These are phyloP conservation scores for Leucopternis melanops DNA, from an alignment of 2,113 vertebrate genomes.

Conservation along the genomic window DNA sequence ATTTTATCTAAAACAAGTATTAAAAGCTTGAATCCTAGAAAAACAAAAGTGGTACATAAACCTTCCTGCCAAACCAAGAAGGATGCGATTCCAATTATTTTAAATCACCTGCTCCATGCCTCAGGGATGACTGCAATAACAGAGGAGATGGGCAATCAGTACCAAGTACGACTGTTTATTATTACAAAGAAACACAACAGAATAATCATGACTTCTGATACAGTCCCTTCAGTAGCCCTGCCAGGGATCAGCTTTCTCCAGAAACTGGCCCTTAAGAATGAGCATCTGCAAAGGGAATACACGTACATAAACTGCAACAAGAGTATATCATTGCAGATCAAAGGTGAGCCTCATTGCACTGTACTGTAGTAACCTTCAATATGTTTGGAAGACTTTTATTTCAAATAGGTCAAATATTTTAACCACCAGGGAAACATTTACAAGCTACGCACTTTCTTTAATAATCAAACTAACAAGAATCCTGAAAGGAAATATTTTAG, in stretches of 20 bases:
- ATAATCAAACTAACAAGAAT: neutral
- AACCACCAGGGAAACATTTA: neutral
- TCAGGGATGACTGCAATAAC: neutral
- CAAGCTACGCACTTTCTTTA: neutral
- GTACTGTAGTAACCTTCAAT: neutral
- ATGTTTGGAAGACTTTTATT: neutral
- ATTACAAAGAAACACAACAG: neutral
- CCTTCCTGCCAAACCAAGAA: neutral
- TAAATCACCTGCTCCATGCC: neutral
- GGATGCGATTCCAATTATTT: neutral
- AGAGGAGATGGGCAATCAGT: neutral
- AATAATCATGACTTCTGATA: neutral
- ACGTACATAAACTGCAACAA: fast-evolving
- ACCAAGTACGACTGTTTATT: neutral
- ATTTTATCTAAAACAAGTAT: neutral
- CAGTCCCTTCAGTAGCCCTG: neutral
- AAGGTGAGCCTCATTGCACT: neutral
- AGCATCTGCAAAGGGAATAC: neutral
- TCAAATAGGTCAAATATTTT: neutral
- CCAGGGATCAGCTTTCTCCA: neutral
- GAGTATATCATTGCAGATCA: fast-evolving
- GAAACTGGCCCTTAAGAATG: neutral
- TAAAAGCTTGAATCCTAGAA: neutral
- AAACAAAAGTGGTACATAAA: neutral
- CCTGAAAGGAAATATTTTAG: neutral